phyloP scores from a whole-genome alignment of 2,888 invertebrate species.

The Lymantria dispar region DNA sequence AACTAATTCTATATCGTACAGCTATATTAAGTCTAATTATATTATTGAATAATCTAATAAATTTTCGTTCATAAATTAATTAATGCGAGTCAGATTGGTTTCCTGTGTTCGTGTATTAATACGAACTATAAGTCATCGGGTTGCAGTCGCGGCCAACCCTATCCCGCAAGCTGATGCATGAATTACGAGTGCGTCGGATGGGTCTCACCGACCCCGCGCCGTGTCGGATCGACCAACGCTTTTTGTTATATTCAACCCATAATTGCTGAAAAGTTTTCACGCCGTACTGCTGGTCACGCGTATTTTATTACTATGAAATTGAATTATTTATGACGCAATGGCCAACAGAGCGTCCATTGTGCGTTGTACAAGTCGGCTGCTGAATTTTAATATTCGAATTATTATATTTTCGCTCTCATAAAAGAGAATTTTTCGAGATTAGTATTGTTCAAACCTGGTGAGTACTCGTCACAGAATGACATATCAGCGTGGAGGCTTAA shows the following conservation, averaged over 20 bases:
- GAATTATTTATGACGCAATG: constrained; percentile 79
- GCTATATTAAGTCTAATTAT: constrained; percentile 14
- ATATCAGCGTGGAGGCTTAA: constrained; percentile 76
- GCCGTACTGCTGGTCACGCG: constrained; percentile 76
- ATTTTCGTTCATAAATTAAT: constrained; percentile 58
- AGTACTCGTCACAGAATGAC: constrained; percentile 73
- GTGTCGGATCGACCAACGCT: constrained; percentile 60
- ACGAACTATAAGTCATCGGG: constrained; percentile 74
- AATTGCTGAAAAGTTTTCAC: constrained; percentile 83
- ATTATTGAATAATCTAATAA: constrained; percentile 32
- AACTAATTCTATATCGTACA: neutral
- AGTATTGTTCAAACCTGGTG: constrained; percentile 47
- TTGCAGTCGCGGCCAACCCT: constrained; percentile 69
- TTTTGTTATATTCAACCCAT: constrained; percentile 80
- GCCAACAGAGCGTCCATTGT: constrained; percentile 67
- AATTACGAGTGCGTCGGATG: constrained; percentile 59
- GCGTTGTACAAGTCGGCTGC: constrained; percentile 57
- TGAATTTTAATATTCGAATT: constrained; percentile 80
- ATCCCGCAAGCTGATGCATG: constrained; percentile 77
- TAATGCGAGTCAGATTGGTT: constrained; percentile 64
- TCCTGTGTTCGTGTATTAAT: constrained; percentile 70
- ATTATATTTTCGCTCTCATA: constrained; percentile 51
- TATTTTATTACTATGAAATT: constrained; percentile 83
- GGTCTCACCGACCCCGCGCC: constrained; percentile 48
- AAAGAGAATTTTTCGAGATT: constrained; percentile 51